Conservation (phyloP, 2,113 vertebrate genomes). For the Malurus cyaneus region DNA sequence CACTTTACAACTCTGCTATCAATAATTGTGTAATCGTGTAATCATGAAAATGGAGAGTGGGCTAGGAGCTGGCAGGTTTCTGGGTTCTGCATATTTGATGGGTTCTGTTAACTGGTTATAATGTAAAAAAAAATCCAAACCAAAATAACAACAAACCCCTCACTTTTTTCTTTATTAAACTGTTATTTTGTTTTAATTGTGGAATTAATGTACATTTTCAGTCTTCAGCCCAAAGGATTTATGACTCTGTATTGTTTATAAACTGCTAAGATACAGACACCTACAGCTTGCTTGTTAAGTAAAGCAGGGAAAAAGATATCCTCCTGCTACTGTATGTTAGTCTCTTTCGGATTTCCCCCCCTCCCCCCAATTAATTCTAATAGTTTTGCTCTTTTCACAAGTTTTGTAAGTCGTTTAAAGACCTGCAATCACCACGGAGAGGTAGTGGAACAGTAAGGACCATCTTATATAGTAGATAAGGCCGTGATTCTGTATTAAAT, state of each 20-base stretch:
- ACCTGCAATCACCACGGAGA: no score
- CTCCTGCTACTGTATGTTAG: not conserved
- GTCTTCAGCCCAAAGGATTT: not conserved
- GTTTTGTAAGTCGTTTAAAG: no score
- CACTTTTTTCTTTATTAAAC: not conserved
- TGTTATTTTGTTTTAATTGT: not conserved
- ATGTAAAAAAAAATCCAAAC: not conserved
- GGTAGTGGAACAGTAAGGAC: no score
- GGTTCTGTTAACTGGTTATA: not conserved
- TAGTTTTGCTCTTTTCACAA: no score
- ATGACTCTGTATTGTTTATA: not conserved
- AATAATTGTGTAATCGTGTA: slow-evolving; percentile 3
- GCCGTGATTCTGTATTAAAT: no score
- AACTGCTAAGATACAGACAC: not conserved
- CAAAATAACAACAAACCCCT: no score
- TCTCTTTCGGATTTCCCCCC: not conserved
- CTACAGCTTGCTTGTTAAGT: not conserved
- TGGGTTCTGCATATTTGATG: not conserved
- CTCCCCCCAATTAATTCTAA: not conserved
- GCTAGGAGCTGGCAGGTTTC: not conserved
- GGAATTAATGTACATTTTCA: not conserved
- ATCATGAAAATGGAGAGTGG: not conserved
- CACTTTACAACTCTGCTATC: not conserved
- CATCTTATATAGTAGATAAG: no score
- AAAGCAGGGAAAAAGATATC: not conserved